A percentile compares a stretch with the other conserved stretches of the same genome.
phyloP scores from a whole-genome alignment of 2,113 vertebrate species.

The Equus quagga region DNA sequence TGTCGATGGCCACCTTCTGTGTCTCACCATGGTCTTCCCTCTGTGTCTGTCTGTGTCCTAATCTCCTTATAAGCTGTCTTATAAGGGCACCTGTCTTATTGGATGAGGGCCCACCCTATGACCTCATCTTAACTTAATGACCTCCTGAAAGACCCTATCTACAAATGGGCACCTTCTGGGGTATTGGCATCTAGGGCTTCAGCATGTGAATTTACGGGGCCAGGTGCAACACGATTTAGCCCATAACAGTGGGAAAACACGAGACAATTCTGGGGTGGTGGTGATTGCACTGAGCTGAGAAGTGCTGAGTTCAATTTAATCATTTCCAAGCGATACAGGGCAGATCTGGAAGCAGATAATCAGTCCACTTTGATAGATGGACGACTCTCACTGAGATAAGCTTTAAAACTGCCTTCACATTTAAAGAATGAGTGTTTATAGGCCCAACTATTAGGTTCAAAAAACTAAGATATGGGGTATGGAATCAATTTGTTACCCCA shows the following conservation, averaged over 20 bases:
- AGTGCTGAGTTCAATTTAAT: not conserved
- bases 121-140: not conserved
- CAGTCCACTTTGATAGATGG: not conserved
- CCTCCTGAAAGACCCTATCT: not conserved
- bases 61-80: not conserved
- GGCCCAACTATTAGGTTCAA: not conserved
- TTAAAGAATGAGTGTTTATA: not conserved
- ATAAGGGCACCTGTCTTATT: not conserved
- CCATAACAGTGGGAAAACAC: not conserved
- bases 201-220: not conserved
- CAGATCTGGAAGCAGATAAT: not conserved
- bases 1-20: not conserved
- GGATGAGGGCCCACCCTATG: not conserved
- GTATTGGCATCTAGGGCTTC: not conserved
- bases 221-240: not conserved
- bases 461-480: not conserved
- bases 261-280: not conserved
- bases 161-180: not conserved
- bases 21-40: not conserved
- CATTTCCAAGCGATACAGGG: not conserved
- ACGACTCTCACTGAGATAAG: not conserved
- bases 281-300: not conserved
- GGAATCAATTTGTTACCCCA: not conserved
- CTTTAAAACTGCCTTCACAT: not conserved
- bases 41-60: not conserved